Evolutionary conservation across 2,113 vertebrate genomes (phyloP), one percentile per base, ranked within the genome.

Genomic region (Spheniscus mendiculus): DNA sequence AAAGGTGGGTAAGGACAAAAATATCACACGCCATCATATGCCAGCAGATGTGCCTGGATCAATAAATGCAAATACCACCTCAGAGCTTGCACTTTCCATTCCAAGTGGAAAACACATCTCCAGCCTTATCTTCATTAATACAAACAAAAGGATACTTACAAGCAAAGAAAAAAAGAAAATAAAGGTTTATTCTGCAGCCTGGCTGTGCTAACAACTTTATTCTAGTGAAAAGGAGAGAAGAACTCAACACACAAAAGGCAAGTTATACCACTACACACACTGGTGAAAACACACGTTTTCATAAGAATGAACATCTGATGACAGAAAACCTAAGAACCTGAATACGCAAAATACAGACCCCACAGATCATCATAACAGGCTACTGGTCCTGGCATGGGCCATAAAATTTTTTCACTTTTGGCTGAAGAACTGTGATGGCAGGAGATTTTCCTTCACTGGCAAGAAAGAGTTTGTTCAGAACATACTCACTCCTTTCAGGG

Each of bases 1-100:
- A 95, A 90, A 91, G 86, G 61, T 85, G 88, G 47, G 36, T 83
- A 87, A 89, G 70, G 90, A 97, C 97, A 96, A 93, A 95, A 96
- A 93, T 70, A 94, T 67, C 74, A 89, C 71, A 90, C 1, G 0
- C 71, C 88, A 93, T 80, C 34, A 5, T 74, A 89, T 53, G 56
- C 86, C 90, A 95, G 90, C 78, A 92, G 86, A 92, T 93, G 63
- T 82, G 80, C 80, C 56, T 84, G 47, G 80, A 97, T 97, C 95
- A 6, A 97, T 96, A 96, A 93, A 96, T 93, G 89, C 86, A 96
- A 96, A 97, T 79, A 84, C 47, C 70, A 89, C 6, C 55, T 89
- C 70, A 65, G 73, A 92, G 49, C 34, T 25, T 8, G 9, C 73
- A 80, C 62, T 89, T 95, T 77, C 66, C 62, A 38, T 94, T 96